These are phyloP conservation scores for Myzus persicae DNA, from an alignment of 1,140 invertebrate species.

Conservation along the genomic window DNA sequence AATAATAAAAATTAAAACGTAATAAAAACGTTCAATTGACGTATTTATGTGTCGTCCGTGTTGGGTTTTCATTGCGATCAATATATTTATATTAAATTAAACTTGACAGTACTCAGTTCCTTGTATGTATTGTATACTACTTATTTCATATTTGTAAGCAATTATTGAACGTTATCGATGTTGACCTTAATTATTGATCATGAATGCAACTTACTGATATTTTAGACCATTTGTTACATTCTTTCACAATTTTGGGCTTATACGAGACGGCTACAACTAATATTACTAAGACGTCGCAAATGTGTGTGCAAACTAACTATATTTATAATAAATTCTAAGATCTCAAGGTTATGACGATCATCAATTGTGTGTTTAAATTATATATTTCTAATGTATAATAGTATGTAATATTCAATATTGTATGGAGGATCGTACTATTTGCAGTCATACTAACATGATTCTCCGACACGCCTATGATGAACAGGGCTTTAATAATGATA, in stretches of 20 bases:
- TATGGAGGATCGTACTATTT: background rate
- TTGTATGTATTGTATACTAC: background rate
- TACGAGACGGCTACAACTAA: background rate
- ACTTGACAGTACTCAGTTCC: background rate
- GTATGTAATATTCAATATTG: background rate
- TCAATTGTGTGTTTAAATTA: conserved; percentile 32
- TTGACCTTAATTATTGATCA: conserved; percentile 44
- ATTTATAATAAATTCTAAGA: background rate
- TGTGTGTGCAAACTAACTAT: background rate
- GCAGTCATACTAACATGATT: background rate
- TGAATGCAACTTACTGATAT: background rate
- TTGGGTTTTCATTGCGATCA: background rate
- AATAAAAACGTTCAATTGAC: background rate
- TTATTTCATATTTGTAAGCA: conserved; percentile 19
- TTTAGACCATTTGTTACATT: background rate
- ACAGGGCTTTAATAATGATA: conserved; percentile 13
- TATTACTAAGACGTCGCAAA: background rate
- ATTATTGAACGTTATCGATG: conserved; percentile 14
- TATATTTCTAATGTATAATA: background rate
- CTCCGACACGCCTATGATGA: conserved; percentile 8
- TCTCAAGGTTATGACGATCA: conserved; percentile 8
- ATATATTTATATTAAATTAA: background rate
- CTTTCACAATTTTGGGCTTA: background rate
- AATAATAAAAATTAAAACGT: background rate
- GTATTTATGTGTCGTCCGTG: background rate